Percentiles rank a stretch among this genome's conserved stretches.
These are phyloP conservation scores for Tipula vernalis DNA, from an alignment of 2,888 invertebrate genomes.

Conservation along the genomic window DNA sequence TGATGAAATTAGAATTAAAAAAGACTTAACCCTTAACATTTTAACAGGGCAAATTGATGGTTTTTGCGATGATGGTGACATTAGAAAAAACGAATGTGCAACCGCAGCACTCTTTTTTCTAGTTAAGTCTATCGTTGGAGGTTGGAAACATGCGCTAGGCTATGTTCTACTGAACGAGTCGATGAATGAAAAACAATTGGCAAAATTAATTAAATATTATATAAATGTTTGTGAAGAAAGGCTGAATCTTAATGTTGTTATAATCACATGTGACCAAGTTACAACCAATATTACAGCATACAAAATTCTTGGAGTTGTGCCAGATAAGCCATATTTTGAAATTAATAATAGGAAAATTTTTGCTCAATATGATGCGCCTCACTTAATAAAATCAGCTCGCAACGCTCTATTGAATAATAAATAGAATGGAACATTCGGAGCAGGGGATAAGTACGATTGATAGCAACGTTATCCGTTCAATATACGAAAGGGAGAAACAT, in stretches of 20 bases:
- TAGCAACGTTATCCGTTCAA: not conserved
- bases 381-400: not conserved
- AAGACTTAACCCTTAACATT: not conserved
- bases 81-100: not conserved
- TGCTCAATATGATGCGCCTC: not conserved
- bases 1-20: not conserved
- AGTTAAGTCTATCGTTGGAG: not conserved
- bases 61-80: not conserved
- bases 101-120: not conserved
- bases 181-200: not conserved
- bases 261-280: not conserved
- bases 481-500: not conserved
- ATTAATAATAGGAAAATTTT: not conserved
- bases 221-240: not conserved
- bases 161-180: not conserved
- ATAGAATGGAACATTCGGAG: not conserved
- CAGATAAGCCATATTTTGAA: not conserved
- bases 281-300: not conserved
- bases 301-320: not conserved
- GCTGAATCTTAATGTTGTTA: not conserved
- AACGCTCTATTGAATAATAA: not conserved
- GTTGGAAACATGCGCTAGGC: not conserved
- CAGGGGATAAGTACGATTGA: not conserved
- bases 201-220: not conserved
- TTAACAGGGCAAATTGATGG: not conserved